Evolutionary conservation across 2,113 vertebrate species (phyloP), one percentile per base, ranked within the genome.

Genomic region (Lophotis ruficrista): DNA sequence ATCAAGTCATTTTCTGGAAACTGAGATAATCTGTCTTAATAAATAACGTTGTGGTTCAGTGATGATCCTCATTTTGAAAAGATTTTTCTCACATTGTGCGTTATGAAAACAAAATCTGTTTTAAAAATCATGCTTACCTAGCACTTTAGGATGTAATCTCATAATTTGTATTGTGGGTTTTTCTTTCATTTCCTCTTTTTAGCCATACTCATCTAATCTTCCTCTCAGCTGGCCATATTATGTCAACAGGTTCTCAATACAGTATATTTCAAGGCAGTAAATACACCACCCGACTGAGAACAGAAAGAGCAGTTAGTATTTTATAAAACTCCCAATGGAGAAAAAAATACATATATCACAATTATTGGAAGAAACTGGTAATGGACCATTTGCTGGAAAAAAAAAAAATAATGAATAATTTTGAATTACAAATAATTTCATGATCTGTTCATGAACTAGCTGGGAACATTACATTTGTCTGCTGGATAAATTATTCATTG

Each of bases 401-500:
- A 68, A 64, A 71, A 71, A 73, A 80, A 82, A 53, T 7, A 9
- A 64, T 15, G 9, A 85, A 80, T 81, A 84, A 73, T 69, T 92
- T 80, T 37, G 17, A 73, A 81, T 78, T 75, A 71, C 45, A 85
- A 80, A 50, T 47, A 76, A 82, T 87, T 70, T 88, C 78, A 80
- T 91, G 35, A 88, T 90, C 47, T 94, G 71, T 80, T 94, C 68
- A 64, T 95, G 81, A 96, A 83, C 50, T 70, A 96, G 25, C 50
- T 85, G 47, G 20, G 53, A 94, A 77, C 31, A 60, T 83, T 76
- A 45, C 10, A 82, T 90, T 94, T 93, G 28, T 90, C 43, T 95
- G 47, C 30, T 69, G 28, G 54, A 94, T 90, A 96, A 96, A 95
- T 88, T 93, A 94, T 93, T 97, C 78, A 71, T 87, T 89, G 65